phyloP scores from a whole-genome alignment of 2,113 vertebrate genomes.

The Mobula hypostoma region DNA sequence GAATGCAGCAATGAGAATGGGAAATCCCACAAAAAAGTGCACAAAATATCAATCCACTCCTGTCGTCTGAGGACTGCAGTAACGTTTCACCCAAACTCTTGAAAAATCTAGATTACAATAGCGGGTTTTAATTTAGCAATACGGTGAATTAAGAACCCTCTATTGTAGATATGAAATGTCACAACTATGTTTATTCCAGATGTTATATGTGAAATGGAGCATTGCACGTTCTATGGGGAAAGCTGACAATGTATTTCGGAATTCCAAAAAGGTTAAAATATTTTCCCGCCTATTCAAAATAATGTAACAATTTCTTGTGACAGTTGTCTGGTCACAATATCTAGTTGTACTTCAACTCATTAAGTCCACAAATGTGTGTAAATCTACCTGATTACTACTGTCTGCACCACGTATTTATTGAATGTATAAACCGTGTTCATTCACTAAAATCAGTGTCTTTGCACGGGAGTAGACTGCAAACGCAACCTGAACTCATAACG shows the following conservation, averaged over 20 bases:
- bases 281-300: not conserved
- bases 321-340: not conserved
- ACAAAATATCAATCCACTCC: not conserved
- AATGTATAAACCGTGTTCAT: not conserved
- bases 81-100: not conserved
- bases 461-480: not conserved
- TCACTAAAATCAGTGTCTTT: not conserved
- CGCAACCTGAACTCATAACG: too few relatives aligned
- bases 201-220: not conserved
- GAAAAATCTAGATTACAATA: not conserved
- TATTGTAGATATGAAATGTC: not conserved
- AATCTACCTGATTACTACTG: not conserved
- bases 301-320: not conserved
- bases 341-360: not conserved
- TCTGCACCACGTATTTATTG: not conserved
- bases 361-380: not conserved
- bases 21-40: slow-evolving; percentile 27
- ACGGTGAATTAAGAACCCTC: not conserved
- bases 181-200: not conserved
- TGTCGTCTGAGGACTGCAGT: not conserved
- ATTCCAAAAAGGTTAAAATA: not conserved
- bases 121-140: not conserved
- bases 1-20: not conserved
- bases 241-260: not conserved
- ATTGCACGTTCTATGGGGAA: not conserved